Evolutionary conservation across 2,888 invertebrate genomes (phyloP).

Genomic region (Alloplasta piceator): DNA sequence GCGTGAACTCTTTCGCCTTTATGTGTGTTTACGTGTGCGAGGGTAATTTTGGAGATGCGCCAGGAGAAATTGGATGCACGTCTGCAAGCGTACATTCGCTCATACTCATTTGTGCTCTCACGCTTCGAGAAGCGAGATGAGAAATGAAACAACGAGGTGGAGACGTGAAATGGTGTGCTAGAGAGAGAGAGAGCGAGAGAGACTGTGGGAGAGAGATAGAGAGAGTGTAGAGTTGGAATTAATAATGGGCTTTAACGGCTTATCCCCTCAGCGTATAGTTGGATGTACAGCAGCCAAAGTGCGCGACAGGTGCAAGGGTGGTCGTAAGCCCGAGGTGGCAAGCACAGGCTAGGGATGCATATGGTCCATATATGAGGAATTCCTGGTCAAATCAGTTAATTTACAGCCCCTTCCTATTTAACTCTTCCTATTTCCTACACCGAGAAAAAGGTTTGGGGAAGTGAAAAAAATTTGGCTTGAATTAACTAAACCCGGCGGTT

Average conservation of each 20-base stretch:
- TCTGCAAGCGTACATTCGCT: constrained; percentile 1
- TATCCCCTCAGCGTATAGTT: constrained; percentile 60
- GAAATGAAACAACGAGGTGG: constrained; percentile 14
- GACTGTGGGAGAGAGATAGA: constrained; percentile 1
- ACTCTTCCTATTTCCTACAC: too few relatives aligned
- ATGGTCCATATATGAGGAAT: not conserved
- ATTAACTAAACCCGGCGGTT: too few relatives aligned
- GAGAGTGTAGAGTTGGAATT: constrained; percentile 63
- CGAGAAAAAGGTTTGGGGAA: too few relatives aligned
- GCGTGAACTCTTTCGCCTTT: not conserved
- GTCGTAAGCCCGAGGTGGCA: constrained; percentile 40
- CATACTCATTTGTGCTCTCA: constrained; percentile 11
- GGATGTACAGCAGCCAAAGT: constrained; percentile 61
- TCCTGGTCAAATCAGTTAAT: too few relatives aligned
- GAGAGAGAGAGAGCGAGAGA: constrained; percentile 5
- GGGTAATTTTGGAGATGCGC: constrained; percentile 6
- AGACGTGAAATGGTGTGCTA: not conserved
- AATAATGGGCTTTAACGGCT: constrained; percentile 69
- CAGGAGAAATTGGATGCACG: not conserved
- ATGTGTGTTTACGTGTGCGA: not conserved
- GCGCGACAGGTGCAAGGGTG: constrained; percentile 66
- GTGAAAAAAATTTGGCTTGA: too few relatives aligned
- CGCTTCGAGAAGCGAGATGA: constrained; percentile 9
- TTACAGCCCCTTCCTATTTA: too few relatives aligned
- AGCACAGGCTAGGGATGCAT: constrained; percentile 33